These are phyloP conservation scores for Drosophila gunungcola DNA, from an alignment of 1,140 invertebrate genomes.

Conservation along the genomic window DNA sequence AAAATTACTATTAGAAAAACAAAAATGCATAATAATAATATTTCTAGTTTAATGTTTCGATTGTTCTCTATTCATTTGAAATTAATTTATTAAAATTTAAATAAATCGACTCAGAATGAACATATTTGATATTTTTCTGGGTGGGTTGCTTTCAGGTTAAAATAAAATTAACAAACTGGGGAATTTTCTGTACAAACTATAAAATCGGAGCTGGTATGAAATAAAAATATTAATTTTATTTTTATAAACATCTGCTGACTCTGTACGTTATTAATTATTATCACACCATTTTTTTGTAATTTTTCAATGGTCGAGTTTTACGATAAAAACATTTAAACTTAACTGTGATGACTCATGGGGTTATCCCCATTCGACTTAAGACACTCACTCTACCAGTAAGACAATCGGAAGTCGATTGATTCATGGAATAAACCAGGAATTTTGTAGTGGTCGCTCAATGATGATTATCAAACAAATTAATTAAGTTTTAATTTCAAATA, in stretches of 20 bases:
- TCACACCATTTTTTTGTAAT: neutral
- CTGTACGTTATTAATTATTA: too few relatives aligned
- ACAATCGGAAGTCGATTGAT: constrained; percentile 7
- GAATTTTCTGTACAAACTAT: too few relatives aligned
- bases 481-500: constrained; percentile 9
- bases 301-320: too few relatives aligned
- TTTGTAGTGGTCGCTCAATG: constrained; percentile 3
- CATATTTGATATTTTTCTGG: neutral
- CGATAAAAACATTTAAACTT: neutral
- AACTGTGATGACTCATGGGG: constrained; percentile 29
- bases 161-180: neutral
- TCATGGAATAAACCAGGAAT: constrained; percentile 6
- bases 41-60: constrained; percentile 80
- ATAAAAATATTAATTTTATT: too few relatives aligned
- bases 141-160: neutral
- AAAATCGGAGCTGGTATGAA: too few relatives aligned
- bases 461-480: neutral
- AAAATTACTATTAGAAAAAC: constrained; percentile 36
- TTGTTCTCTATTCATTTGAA: constrained; percentile 77
- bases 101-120: constrained; percentile 57
- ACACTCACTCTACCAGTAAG: neutral
- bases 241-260: too few relatives aligned
- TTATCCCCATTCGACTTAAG: constrained; percentile 9
- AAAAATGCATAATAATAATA: constrained; percentile 67
- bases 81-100: constrained; percentile 80